Evolutionary conservation across 2,797 vertebrate species (phyloP), one percentile per base, ranked within the genome.

Genomic region (Iguana delicatissima): DNA sequence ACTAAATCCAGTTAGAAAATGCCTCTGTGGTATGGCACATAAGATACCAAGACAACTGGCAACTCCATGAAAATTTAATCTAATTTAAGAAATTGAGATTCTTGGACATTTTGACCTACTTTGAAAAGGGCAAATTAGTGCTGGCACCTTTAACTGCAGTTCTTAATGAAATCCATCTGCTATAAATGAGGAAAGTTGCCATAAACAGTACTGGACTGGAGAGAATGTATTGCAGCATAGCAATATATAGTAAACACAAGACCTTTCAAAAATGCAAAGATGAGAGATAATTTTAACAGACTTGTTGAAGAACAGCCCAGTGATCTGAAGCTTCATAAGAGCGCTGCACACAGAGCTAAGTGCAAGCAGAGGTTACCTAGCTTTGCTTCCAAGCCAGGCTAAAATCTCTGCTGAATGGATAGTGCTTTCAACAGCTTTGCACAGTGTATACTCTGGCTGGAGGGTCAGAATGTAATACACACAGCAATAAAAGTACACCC

Each of bases 41-140:
- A 91, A 87, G 80, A 83, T 84, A 87, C 46, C 55, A 87, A 64
- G 90, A 88, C 59, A 80, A 91, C 74, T 76, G 86, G 80, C 16
- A 73, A 88, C 90, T 91, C 72, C 72, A 87, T 91, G 86, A 84
- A 91, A 67, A 88, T 91, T 69, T 88, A 91, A 91, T 84, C 85
- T 91, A 91, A 91, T 91, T 91, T 91, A 88, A 79, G 86, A 84
- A 91, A 91, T 91, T 87, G 86, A 91, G 62, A 72, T 91, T 91
- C 81, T 87, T 91, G 73, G 86, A 87, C 74, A 69, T 79, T 87
- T 55, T 91, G 90, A 91, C 86, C 86, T 91, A 88, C 90, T 91
- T 88, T 88, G 85, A 84, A 91, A 87, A 91, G 90, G 86, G 86
- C 80, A 91, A 91, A 88, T 91, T 91, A 87, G 90, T 84, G 29